These are phyloP conservation scores for rabbit (Oryctolagus cuniculus) DNA, from an alignment of 2,113 vertebrate species.

Conservation along the genomic window mOryCun1.1 NC_091438.1:154227001-154227500, in stretches of 20 bases:
- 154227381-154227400: not conserved
- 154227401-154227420: not conserved
- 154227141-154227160: not conserved
- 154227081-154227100: not conserved
- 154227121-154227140: not conserved
- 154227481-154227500: not conserved
- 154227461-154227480: not conserved
- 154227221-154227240: no score
- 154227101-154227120: no score
- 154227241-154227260: no score
- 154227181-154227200: no score
- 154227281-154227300: not conserved
- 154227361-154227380: not conserved
- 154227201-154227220: no score
- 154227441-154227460: not conserved
- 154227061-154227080: not conserved
- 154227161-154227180: no score
- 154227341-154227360: not conserved
- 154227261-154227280: no score
- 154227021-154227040: conserved; percentile 80
- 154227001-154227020: conserved; percentile 75
- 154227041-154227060: conserved; percentile 51
- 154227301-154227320: fast-evolving
- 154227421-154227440: not conserved
- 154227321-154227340: fast-evolving